Conservation (phyloP, 2,888 invertebrate genomes). For the Tinea semifulvella region DNA sequence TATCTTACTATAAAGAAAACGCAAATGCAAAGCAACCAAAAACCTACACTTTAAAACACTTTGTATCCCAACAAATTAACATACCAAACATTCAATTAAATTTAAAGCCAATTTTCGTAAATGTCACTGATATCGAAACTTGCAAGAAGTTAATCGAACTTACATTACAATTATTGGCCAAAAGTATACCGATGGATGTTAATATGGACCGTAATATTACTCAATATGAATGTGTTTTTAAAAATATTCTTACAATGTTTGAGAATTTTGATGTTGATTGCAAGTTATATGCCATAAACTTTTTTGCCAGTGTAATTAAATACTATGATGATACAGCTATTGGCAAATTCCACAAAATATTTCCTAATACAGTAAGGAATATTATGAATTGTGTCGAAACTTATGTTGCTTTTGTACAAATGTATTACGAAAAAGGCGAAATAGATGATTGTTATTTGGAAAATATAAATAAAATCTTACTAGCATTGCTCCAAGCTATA, state of each 20-base stretch:
- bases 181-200: constrained; percentile 41
- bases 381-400: constrained; percentile 34
- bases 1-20: constrained; percentile 44
- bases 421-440: constrained; percentile 43
- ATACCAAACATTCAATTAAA: constrained; percentile 45
- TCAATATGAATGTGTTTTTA: constrained; percentile 30
- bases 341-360: constrained; percentile 30
- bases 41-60: constrained; percentile 43
- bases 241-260: constrained; percentile 34
- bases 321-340: constrained; percentile 36
- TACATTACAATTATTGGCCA: constrained; percentile 41
- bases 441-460: constrained; percentile 30
- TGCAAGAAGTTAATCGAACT: constrained; percentile 42
- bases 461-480: constrained; percentile 30
- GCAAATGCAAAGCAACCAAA: constrained; percentile 18
- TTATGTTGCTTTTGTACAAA: constrained; percentile 31
- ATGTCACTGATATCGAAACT: constrained; percentile 36
- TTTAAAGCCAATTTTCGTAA: constrained; percentile 47
- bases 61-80: constrained; percentile 44
- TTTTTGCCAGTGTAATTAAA: constrained; percentile 39
- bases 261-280: constrained; percentile 44
- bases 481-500: constrained; percentile 29
- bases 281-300: constrained; percentile 39
- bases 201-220: constrained; percentile 28
- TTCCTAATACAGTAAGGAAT: constrained; percentile 31